Conservation (phyloP, 1,140 invertebrate genomes). For the Drosophila tropicalis region DNA sequence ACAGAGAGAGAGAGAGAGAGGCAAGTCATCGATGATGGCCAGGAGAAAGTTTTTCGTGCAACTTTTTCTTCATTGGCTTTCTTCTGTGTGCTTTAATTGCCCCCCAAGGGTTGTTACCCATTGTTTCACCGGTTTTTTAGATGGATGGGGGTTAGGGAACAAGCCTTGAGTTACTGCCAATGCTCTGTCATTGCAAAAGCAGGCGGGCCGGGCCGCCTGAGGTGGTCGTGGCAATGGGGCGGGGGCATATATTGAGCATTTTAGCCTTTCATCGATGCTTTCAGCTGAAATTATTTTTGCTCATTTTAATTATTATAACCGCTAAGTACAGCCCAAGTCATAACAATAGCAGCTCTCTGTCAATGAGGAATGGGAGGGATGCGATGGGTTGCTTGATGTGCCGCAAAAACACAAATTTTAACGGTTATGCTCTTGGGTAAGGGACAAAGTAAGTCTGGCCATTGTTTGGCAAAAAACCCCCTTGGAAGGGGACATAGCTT, state of each 20-base stretch:
- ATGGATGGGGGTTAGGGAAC: slow-evolving; percentile 36
- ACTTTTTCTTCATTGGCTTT: slow-evolving; percentile 69
- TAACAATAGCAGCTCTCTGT: slow-evolving; percentile 18
- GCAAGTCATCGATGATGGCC: slow-evolving; percentile 75
- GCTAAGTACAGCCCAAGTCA: slow-evolving; percentile 53
- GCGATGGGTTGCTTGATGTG: slow-evolving; percentile 23
- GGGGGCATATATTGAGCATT: slow-evolving; percentile 73
- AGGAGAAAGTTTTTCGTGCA: slow-evolving; percentile 62
- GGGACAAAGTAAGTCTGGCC: slow-evolving; percentile 13
- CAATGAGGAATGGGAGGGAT: too few species aligned
- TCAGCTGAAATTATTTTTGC: slow-evolving; percentile 75
- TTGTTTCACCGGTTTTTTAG: neutral
- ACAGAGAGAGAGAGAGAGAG: neutral
- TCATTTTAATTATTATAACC: slow-evolving; percentile 82
- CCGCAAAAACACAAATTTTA: slow-evolving; percentile 72
- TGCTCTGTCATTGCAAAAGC: slow-evolving; percentile 25
- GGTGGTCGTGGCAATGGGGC: neutral
- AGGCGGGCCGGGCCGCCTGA: neutral
- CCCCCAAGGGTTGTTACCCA: slow-evolving; percentile 46
- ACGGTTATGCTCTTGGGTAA: slow-evolving; percentile 60
- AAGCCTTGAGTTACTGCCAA: slow-evolving; percentile 57
- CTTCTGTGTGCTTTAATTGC: slow-evolving; percentile 68
- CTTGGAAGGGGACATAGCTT: neutral
- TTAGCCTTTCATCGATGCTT: slow-evolving; percentile 81
- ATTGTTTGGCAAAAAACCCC: neutral